phyloP scores from a whole-genome alignment of 2,888 invertebrate species.

The Acutogordius australiensis region DNA sequence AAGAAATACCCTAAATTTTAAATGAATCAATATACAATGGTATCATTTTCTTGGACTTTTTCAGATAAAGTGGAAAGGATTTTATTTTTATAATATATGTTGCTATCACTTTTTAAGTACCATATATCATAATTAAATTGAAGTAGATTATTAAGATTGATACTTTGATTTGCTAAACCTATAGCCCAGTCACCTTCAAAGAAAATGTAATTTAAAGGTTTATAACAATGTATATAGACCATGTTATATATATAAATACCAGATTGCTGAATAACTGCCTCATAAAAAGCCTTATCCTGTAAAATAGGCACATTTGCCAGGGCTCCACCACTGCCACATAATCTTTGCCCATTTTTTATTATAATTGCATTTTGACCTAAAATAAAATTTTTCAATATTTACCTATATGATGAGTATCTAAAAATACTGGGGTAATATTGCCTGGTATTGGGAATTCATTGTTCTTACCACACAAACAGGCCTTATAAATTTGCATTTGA shows the following conservation, averaged over 20 bases:
- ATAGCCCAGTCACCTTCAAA: constrained; percentile 54
- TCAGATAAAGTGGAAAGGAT: constrained; percentile 37
- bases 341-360: constrained; percentile 61
- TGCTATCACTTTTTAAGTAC: constrained; percentile 65
- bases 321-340: constrained; percentile 80
- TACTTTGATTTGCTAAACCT: constrained; percentile 58
- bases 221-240: neutral
- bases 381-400: no score
- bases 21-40: constrained; percentile 31
- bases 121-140: constrained; percentile 70
- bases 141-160: constrained; percentile 53
- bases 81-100: constrained; percentile 49
- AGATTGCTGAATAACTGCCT: constrained; percentile 79
- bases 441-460: no score
- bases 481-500: no score
- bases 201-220: no score
- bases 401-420: no score
- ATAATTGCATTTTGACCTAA: constrained; percentile 81
- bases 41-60: constrained; percentile 62
- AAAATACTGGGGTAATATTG: no score
- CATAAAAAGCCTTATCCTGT: constrained; percentile 90
- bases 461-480: no score
- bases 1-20: constrained; percentile 43
- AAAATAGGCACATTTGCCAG: constrained; percentile 69
- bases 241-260: constrained; percentile 28